Percentiles rank a stretch among this genome's conserved stretches.
Evolutionary conservation across 2,797 vertebrate species (phyloP).

Genomic region (Lophura swinhoii): DNA sequence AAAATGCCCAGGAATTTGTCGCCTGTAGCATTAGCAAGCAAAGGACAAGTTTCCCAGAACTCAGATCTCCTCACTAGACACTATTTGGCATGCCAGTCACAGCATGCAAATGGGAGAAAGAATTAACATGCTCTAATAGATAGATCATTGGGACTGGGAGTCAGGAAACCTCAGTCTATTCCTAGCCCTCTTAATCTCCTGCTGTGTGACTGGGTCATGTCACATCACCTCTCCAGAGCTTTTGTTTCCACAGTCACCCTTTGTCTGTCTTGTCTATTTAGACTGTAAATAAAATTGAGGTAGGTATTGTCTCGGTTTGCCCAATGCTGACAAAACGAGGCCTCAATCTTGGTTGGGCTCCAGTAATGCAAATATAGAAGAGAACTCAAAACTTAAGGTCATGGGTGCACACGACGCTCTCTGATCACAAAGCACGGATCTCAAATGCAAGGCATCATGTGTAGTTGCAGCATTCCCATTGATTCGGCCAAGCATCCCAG

Average conservation of each 20-base stretch:
- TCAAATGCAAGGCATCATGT: fast-evolving
- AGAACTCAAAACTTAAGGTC: constrained; percentile 33
- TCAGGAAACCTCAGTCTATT: constrained; percentile 47
- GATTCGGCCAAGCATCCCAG: neutral
- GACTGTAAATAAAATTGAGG: constrained; percentile 71
- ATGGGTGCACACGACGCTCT: neutral
- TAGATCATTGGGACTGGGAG: constrained; percentile 29
- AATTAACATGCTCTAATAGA: constrained; percentile 16
- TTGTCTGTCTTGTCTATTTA: constrained; percentile 65
- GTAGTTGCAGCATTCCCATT: neutral
- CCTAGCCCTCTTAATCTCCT: constrained; percentile 45
- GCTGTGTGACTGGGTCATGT: constrained; percentile 69
- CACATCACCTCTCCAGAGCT: constrained; percentile 61
- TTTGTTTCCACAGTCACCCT: constrained; percentile 67
- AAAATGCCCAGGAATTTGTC: constrained; percentile 11
- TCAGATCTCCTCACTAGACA: neutral
- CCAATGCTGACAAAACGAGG: neutral
- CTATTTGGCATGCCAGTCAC: constrained; percentile 11
- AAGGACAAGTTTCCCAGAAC: neutral
- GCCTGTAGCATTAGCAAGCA: constrained; percentile 1
- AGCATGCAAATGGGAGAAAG: neutral
- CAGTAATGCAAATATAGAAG: constrained; percentile 48
- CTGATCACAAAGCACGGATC: neutral
- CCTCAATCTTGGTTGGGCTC: constrained; percentile 13
- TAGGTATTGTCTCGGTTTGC: constrained; percentile 50